Conservation (phyloP, 2,797 vertebrate species). For the Chelon labrosus region DNA sequence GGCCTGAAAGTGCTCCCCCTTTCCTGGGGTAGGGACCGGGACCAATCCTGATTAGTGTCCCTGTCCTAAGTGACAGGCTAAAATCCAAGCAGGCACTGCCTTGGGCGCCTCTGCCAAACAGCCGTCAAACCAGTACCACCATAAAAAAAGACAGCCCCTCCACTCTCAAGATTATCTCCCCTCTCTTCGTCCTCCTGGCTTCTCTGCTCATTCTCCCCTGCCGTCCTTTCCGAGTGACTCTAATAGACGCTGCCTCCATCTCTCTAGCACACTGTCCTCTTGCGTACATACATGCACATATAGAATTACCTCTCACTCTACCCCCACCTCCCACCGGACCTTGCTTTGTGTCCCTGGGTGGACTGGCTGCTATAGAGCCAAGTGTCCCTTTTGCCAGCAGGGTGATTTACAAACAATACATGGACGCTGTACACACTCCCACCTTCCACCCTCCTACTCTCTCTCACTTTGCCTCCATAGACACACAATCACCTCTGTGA, state of each 20-base stretch:
- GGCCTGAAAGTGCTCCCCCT: conserved; percentile 75
- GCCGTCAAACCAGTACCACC: conserved; percentile 81
- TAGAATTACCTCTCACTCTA: conserved; percentile 63
- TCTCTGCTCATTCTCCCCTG: conserved; percentile 58
- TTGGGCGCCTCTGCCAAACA: conserved; percentile 81
- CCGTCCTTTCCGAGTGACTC: conserved; percentile 56
- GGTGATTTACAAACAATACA: conserved; percentile 86
- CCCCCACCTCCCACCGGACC: conserved; percentile 61
- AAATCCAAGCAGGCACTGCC: conserved; percentile 83
- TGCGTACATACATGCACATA: conserved; percentile 56
- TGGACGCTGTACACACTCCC: conserved; percentile 76
- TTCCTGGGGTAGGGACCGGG: conserved; percentile 77
- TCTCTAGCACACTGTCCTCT: conserved; percentile 49
- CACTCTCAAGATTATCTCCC: conserved; percentile 56
- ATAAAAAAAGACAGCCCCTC: conserved; percentile 69
- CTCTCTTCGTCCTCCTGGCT: conserved; percentile 47
- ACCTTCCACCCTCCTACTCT: conserved; percentile 80
- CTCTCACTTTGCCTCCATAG: conserved; percentile 72
- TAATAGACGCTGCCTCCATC: conserved; percentile 55
- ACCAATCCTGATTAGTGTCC: conserved; percentile 87
- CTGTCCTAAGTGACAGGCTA: conserved; percentile 84
- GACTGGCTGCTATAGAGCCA: conserved; percentile 75
- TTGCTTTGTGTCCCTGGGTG: conserved; percentile 71
- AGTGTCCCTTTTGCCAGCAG: conserved; percentile 81
- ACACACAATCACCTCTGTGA: conserved; percentile 77